Percentiles rank a stretch among this genome's conserved stretches.
Evolutionary conservation across 2,113 vertebrate genomes (phyloP).

Genomic region (Macrotis lagotis): DNA sequence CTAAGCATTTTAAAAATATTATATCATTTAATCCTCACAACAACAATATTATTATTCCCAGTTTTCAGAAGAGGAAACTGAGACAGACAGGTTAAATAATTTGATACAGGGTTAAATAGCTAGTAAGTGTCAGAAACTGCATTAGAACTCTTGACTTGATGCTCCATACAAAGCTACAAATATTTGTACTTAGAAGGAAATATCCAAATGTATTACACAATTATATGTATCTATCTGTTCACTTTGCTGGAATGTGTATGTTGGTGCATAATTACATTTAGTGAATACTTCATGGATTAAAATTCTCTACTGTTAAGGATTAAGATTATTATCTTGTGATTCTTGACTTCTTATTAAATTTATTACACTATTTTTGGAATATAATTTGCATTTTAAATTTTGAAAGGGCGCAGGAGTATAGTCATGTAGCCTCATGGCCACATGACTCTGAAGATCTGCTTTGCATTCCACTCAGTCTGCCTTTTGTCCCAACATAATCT

Average conservation of each 20-base stretch:
- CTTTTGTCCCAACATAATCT: background rate
- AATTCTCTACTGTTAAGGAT: background rate
- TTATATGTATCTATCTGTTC: background rate
- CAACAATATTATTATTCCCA: no score
- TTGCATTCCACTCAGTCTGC: background rate
- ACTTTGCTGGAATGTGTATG: background rate
- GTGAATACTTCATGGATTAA: background rate
- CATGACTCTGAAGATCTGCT: background rate
- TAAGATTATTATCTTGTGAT: background rate
- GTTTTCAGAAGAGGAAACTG: no score
- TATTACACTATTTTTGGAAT: background rate
- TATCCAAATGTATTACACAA: background rate
- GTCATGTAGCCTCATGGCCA: background rate
- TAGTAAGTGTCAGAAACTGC: no score
- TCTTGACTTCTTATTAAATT: background rate
- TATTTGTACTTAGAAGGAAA: background rate
- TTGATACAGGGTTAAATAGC: no score
- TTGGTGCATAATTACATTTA: background rate
- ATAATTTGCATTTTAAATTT: background rate
- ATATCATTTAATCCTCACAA: no score
- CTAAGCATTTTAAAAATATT: no score
- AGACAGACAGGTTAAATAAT: no score
- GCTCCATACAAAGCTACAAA: background rate
- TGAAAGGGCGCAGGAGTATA: no score
- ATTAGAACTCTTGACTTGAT: no score